Evolutionary conservation across 2,888 invertebrate species (phyloP), one percentile per base, ranked within the genome.

Genomic region (Ichneumoninae sp.): DNA sequence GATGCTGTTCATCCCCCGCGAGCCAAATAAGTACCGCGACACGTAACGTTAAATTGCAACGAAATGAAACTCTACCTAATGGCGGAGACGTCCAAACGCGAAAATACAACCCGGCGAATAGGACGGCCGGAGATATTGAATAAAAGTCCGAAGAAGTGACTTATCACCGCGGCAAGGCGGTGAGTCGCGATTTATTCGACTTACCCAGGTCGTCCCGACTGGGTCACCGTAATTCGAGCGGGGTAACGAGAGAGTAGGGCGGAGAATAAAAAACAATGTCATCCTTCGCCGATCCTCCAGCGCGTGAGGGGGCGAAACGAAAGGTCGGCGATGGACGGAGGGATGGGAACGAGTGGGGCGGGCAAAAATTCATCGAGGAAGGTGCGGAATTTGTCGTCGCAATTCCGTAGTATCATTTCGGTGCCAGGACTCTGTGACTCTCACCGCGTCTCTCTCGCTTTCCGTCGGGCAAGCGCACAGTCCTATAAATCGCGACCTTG

Each of bases 401-500:
- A 68, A 82, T 78, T 66, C 68, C 68, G 57, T 66, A 26, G 66
- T 30, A 50, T 52, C 68, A 76, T 76, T 65, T 52, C 54, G 76
- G 40, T 26, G 36, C 52, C 13, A 54, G 54, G 47, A 50, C 33
- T 44, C 19, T 16, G 65, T 52, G 40, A 40, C 40, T 44, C 44
- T 44, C 44, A 52, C 70, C 33, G n/a, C n/a, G n/a, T 30, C 16
- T 19, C 8, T 57, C 33, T 70, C 33, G 66, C 82, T 66, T 82
- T 33, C 68, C 70, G 78, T 70, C 71, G 57, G 71, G 83, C 78
- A 52, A 74, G 80, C 81, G 62, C 80, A 78, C 86, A 72, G 66
- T 74, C 83, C 87, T 86, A 90, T 90, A 90, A 90, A 90, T 90
- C 83, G 70, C 65, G 68, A 75, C 83, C 81, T 81, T 85, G 84